phyloP scores from a whole-genome alignment of 1,140 invertebrate genomes.

The Campodea augens region DNA sequence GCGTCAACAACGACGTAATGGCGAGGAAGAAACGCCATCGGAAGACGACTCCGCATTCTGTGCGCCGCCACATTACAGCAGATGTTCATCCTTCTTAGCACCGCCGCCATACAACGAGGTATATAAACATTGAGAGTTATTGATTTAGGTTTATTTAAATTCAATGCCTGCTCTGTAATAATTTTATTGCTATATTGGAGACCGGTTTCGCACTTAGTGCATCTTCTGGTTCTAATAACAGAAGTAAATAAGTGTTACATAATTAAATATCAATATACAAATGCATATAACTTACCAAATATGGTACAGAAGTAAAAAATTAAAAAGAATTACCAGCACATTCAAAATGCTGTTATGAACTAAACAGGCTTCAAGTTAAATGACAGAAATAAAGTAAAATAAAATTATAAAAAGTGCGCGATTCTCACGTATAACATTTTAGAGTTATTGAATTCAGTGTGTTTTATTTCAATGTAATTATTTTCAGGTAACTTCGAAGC shows the following conservation, averaged over 20 bases:
- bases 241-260: too few relatives aligned
- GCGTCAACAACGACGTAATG: neutral
- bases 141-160: neutral
- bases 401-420: too few relatives aligned
- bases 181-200: neutral
- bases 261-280: too few relatives aligned
- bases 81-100: slow-evolving; percentile 55
- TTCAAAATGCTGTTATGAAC: too few relatives aligned
- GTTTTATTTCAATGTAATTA: slow-evolving; percentile 5
- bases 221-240: neutral
- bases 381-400: too few relatives aligned
- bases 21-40: slow-evolving; percentile 21
- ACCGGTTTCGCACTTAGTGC: neutral
- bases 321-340: too few relatives aligned
- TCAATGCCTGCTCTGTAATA: too few relatives aligned
- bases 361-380: too few relatives aligned
- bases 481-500: slow-evolving; percentile 56
- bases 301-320: slow-evolving; percentile 4
- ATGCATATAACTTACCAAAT: too few relatives aligned
- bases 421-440: too few relatives aligned
- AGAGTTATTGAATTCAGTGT: slow-evolving; percentile 6
- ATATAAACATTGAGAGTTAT: slow-evolving; percentile 10
- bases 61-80: slow-evolving; percentile 52
- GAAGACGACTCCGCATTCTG: slow-evolving; percentile 53
- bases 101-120: slow-evolving; percentile 65